phyloP scores from a whole-genome alignment of 2,797 vertebrate species.

The Xiphophorus birchmanni region DNA sequence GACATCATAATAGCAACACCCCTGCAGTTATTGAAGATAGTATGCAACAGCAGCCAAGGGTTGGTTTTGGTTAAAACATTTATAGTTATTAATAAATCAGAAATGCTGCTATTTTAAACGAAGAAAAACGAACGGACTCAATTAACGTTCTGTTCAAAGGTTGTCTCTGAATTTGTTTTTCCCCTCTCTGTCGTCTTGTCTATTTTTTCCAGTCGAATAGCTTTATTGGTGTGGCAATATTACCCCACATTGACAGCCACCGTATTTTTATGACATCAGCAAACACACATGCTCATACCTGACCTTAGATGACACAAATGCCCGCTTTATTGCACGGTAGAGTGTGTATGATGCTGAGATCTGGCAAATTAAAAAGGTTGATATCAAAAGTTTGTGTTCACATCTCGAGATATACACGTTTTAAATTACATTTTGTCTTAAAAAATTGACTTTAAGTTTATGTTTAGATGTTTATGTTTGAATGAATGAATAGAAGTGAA shows the following conservation, averaged over 20 bases:
- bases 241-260: conserved; percentile 30
- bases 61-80: neutral
- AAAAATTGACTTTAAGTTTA: neutral
- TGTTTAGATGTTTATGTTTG: neutral
- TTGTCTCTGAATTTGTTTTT: neutral
- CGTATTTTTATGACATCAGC: conserved; percentile 43
- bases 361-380: neutral
- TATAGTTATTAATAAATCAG: neutral
- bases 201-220: conserved; percentile 17
- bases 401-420: neutral
- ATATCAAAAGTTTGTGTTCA: neutral
- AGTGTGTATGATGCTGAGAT: neutral
- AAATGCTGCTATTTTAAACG: neutral
- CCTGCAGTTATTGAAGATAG: neutral
- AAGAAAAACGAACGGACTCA: neutral
- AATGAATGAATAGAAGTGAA: neutral
- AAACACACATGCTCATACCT: conserved; percentile 36
- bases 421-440: neutral
- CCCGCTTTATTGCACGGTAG: conserved; percentile 2
- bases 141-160: neutral
- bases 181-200: neutral
- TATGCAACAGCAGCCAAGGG: neutral
- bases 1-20: neutral
- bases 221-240: conserved; percentile 39
- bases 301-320: neutral